Conservation (phyloP, 2,888 invertebrate genomes). For the Lepas anatifera region DNA sequence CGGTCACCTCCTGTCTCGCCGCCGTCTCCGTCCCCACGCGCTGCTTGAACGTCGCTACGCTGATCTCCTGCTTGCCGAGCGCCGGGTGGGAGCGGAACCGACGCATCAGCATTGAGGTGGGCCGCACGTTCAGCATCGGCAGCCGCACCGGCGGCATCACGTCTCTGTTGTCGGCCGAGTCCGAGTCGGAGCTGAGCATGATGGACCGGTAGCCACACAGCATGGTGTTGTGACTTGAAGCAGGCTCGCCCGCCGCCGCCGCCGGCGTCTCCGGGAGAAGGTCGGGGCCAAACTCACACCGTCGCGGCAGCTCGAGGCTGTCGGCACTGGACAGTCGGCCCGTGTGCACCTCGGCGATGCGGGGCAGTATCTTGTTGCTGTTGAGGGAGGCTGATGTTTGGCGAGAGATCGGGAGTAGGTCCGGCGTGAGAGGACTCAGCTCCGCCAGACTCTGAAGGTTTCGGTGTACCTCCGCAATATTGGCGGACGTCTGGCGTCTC, state of each 20-base stretch:
- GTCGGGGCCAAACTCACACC: neutral
- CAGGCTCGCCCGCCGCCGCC: conserved; percentile 4
- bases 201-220: conserved; percentile 23
- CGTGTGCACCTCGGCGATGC: too few species aligned
- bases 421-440: too few species aligned
- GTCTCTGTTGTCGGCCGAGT: neutral
- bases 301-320: conserved; percentile 16
- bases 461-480: too few species aligned
- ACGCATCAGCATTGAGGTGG: conserved; percentile 22
- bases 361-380: too few species aligned
- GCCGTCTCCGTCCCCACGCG: neutral
- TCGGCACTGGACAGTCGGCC: conserved; percentile 19
- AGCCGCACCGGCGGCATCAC: conserved; percentile 18
- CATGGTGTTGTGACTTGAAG: too few species aligned
- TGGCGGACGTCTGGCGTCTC: too few species aligned
- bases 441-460: too few species aligned
- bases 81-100: conserved; percentile 15
- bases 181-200: conserved; percentile 16
- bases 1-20: neutral
- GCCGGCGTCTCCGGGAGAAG: neutral
- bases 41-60: neutral
- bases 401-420: too few species aligned
- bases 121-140: conserved; percentile 24
- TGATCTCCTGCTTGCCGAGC: neutral
- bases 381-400: too few species aligned